phyloP scores from a whole-genome alignment of 2,113 vertebrate species.

The Pelodiscus sinensis region DNA sequence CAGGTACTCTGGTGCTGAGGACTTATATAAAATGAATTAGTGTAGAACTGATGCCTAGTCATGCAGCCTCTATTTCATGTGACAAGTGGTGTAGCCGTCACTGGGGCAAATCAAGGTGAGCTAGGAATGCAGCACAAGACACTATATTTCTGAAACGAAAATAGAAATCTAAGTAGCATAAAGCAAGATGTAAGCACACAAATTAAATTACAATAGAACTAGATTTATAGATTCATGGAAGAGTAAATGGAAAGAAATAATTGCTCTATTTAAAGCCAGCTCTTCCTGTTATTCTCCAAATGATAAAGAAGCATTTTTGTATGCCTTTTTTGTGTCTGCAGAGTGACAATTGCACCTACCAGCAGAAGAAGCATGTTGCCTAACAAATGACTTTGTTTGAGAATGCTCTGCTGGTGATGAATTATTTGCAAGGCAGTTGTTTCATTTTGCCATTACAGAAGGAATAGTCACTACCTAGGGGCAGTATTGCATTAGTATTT shows the following conservation, averaged over 20 bases:
- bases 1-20: neutral
- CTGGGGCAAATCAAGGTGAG: neutral
- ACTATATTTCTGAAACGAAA: neutral
- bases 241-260: rapidly evolving
- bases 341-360: neutral
- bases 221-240: neutral
- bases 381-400: conserved; percentile 32
- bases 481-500: neutral
- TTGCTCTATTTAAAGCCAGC: neutral
- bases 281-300: neutral
- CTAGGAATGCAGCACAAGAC: neutral
- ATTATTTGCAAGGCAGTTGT: conserved; percentile 2
- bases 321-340: neutral
- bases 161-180: neutral
- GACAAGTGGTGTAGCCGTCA: neutral
- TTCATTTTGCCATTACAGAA: neutral
- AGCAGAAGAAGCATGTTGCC: neutral
- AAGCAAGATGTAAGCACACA: neutral
- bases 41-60: neutral
- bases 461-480: neutral
- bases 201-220: neutral
- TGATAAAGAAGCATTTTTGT: neutral
- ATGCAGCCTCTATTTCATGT: neutral
- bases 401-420: neutral
- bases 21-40: neutral